Evolutionary conservation across 2,113 vertebrate genomes (phyloP).

Genomic region (Petromus typicus): DNA sequence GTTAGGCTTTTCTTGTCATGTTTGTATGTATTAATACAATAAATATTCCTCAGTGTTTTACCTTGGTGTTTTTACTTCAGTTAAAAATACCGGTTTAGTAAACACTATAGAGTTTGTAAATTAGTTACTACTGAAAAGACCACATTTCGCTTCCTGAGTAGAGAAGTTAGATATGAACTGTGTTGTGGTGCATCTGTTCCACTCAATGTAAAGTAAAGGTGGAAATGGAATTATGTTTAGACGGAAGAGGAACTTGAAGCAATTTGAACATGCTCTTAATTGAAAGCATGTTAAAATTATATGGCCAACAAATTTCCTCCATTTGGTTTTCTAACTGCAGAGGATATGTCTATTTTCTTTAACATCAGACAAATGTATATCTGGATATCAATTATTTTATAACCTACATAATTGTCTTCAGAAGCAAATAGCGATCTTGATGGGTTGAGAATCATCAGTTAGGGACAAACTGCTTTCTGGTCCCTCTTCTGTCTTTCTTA

Average conservation of each 20-base stretch:
- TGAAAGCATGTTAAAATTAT: not conserved
- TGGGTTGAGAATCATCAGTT: not conserved
- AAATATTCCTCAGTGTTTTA: not conserved
- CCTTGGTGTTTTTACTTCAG: not conserved
- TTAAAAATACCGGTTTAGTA: not conserved
- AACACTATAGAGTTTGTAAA: not conserved
- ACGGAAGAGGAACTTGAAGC: not conserved
- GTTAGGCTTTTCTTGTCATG: not conserved
- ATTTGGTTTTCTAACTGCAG: not conserved
- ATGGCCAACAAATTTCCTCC: not conserved
- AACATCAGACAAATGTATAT: not conserved
- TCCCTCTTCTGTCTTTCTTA: too few species aligned
- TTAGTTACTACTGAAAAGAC: not conserved
- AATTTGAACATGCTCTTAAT: not conserved
- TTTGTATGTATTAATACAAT: not conserved
- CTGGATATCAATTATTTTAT: not conserved
- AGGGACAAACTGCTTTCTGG: too few species aligned
- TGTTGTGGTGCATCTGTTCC: not conserved
- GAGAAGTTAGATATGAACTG: not conserved
- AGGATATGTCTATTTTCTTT: not conserved
- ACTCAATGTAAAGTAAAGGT: not conserved
- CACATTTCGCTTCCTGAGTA: not conserved
- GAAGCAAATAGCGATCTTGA: not conserved
- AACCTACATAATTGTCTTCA: not conserved
- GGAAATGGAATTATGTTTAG: not conserved